Conservation (phyloP, 2,797 vertebrate genomes). For the Monodelphis domestica region DNA sequence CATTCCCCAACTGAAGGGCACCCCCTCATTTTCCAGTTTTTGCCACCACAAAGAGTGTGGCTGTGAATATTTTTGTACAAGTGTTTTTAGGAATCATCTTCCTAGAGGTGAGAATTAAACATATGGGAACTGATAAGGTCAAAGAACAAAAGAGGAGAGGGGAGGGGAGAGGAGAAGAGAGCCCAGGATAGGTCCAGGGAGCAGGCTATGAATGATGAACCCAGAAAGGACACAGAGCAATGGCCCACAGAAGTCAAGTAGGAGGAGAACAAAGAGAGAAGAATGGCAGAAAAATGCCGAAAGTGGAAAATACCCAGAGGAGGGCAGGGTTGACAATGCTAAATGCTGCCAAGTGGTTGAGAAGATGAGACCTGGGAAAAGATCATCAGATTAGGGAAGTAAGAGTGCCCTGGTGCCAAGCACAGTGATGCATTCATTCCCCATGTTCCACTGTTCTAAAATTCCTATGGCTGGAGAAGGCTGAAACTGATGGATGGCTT, state of each 20-base stretch:
- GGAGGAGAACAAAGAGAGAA: not conserved
- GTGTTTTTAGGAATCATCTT: too few relatives aligned
- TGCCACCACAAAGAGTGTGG: too few relatives aligned
- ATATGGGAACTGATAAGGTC: too few relatives aligned
- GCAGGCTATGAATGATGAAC: not conserved
- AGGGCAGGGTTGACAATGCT: not conserved
- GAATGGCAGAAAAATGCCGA: not conserved
- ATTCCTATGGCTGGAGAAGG: not conserved
- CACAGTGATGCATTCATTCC: not conserved
- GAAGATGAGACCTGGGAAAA: not conserved
- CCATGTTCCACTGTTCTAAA: not conserved
- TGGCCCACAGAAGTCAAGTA: not conserved
- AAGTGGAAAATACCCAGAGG: not conserved
- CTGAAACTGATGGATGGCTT: not conserved
- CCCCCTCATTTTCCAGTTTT: too few relatives aligned
- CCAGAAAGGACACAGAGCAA: not conserved
- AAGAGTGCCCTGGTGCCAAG: not conserved
- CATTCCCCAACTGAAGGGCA: too few relatives aligned
- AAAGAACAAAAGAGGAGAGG: too few relatives aligned
- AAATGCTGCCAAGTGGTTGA: not conserved
- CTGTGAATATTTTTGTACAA: too few relatives aligned
- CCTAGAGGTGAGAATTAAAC: too few relatives aligned
- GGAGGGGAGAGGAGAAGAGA: too few relatives aligned
- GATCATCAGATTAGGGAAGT: not conserved
- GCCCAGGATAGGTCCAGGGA: not conserved